Conservation (phyloP, 2,113 vertebrate species). For the Calidris pugnax region DNA sequence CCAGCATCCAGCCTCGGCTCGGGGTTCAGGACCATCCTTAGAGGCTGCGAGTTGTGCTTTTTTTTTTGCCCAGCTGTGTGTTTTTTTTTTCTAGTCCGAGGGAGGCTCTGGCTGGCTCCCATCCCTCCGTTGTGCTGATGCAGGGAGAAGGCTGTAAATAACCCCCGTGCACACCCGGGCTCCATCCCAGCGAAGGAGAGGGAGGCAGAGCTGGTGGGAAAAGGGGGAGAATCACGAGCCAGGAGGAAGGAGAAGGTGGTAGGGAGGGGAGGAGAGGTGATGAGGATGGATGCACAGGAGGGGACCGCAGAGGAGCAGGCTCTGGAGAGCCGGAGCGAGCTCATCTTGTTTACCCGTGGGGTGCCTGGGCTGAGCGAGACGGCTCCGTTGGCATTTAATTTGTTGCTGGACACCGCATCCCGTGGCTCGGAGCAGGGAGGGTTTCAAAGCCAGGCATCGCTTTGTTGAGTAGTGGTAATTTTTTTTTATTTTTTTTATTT, state of each 20-base stretch:
- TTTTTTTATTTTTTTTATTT: not conserved
- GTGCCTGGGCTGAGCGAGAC: not conserved
- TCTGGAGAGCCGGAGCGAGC: not conserved
- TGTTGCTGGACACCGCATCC: not conserved
- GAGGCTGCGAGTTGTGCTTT: not conserved
- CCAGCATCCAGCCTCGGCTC: not conserved
- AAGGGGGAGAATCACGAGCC: not conserved
- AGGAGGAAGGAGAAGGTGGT: not conserved
- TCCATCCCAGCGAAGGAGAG: not conserved
- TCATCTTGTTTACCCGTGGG: not conserved
- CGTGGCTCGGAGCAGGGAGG: not conserved
- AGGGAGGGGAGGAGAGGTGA: not conserved
- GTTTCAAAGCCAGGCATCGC: not conserved
- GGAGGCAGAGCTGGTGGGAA: not conserved
- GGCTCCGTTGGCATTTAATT: slow-evolving; percentile 14
- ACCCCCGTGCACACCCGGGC: not conserved
- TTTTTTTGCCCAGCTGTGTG: not conserved
- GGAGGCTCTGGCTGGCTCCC: not conserved
- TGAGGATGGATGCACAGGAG: not conserved
- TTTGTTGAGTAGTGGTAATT: not conserved
- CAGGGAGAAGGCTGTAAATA: not conserved
- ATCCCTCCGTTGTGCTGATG: not conserved
- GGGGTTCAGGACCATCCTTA: not conserved
- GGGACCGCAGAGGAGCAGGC: not conserved
- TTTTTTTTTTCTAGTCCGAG: not conserved